These are phyloP conservation scores for Eupristina koningsbergeri DNA, from an alignment of 1,140 invertebrate genomes.

Conservation along the genomic window DNA sequence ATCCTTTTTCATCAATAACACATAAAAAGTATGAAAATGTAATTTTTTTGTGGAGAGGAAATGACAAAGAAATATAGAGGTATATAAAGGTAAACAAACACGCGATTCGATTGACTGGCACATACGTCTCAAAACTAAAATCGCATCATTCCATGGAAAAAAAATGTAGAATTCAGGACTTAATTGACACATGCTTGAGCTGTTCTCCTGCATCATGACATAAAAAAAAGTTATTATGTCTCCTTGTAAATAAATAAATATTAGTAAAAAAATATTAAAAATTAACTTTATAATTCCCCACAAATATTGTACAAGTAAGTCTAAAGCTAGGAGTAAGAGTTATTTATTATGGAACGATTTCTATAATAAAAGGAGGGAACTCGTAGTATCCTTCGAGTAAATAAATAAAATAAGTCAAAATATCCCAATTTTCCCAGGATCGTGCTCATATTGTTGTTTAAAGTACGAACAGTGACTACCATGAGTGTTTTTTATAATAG, in stretches of 20 bases:
- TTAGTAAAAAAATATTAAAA: conserved; percentile 38
- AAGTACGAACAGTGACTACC: background rate
- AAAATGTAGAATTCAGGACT: background rate
- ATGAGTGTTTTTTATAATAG: conserved; percentile 27
- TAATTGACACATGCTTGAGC: background rate
- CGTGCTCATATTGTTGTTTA: background rate
- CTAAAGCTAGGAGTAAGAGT: conserved; percentile 5
- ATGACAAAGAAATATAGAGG: too few relatives aligned
- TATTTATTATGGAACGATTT: conserved; percentile 4
- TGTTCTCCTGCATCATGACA: background rate
- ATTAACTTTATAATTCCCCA: conserved; percentile 29
- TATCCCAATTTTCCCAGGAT: background rate
- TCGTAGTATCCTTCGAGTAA: background rate
- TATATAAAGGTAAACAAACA: background rate
- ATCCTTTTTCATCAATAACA: background rate
- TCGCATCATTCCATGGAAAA: conserved; percentile 43
- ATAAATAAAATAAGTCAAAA: background rate
- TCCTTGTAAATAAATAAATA: conserved; percentile 35
- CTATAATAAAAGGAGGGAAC: background rate
- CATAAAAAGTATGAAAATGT: background rate
- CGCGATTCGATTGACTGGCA: conserved; percentile 12
- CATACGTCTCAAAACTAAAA: conserved; percentile 24
- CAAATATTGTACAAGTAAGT: conserved; percentile 14
- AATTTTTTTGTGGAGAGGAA: background rate
- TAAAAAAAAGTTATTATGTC: conserved; percentile 31